A percentile compares a stretch with the other conserved stretches of the same genome.
Evolutionary conservation across 2,113 vertebrate genomes (phyloP).

Genomic region (Thymallus thymallus): DNA sequence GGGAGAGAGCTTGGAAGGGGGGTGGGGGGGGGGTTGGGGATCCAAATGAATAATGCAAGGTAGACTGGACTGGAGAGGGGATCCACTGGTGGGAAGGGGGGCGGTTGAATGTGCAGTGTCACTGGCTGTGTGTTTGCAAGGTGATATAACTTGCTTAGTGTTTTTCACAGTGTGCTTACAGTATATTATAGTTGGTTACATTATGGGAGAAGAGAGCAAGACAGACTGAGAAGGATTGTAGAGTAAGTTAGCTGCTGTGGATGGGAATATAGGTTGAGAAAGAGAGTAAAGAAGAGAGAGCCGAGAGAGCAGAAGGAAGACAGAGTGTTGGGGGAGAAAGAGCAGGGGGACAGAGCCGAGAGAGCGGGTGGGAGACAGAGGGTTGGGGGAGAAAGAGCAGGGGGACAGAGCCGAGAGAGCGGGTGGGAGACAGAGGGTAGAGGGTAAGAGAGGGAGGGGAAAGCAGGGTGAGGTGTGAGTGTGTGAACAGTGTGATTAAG

Average conservation of each 20-base stretch:
- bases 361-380: neutral
- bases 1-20: neutral
- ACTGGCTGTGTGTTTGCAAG: neutral
- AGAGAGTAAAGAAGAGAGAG: too few species aligned
- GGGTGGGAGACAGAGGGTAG: neutral
- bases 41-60: slow-evolving; percentile 75
- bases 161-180: neutral
- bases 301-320: too few species aligned
- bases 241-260: too few species aligned
- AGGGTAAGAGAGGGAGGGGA: neutral
- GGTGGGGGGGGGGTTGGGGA: slow-evolving; percentile 79
- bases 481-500: slow-evolving; percentile 72
- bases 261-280: neutral
- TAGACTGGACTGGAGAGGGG: neutral
- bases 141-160: neutral
- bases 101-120: neutral
- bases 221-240: neutral
- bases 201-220: neutral
- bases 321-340: too few species aligned
- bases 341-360: too few species aligned
- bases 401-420: slow-evolving; percentile 10
- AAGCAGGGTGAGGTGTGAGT: slow-evolving; percentile 6
- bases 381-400: neutral
- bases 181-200: too few species aligned
- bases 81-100: neutral